These are phyloP conservation scores for Pseudoatta argentina DNA, from an alignment of 1,140 invertebrate species.

Conservation along the genomic window DNA sequence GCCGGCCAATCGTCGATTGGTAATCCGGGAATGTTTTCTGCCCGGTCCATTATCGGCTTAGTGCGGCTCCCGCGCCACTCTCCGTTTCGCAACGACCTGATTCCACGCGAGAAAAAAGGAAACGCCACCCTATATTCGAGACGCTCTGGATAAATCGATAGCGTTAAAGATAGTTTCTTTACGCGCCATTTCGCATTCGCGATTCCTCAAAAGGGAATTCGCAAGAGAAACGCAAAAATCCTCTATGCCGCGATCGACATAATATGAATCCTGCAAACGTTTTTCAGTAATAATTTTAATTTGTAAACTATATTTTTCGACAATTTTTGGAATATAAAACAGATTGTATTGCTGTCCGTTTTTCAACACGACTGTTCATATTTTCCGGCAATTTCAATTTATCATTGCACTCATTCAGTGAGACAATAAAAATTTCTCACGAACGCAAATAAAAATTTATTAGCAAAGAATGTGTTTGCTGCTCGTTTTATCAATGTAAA, in stretches of 20 bases:
- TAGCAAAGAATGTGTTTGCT: background rate
- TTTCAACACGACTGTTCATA: background rate
- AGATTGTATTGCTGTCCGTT: background rate
- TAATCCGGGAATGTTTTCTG: constrained; percentile 76
- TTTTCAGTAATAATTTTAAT: background rate
- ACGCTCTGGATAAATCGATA: constrained; percentile 42
- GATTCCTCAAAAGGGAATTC: background rate
- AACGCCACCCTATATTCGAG: constrained; percentile 3
- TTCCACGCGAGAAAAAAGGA: constrained; percentile 39
- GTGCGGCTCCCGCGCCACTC: constrained; percentile 10
- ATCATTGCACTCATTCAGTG: background rate
- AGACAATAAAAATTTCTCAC: background rate
- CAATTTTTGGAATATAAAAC: background rate
- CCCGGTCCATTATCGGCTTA: constrained; percentile 78
- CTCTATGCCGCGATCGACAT: background rate
- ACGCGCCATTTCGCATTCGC: constrained; percentile 36
- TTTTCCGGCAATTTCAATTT: constrained; percentile 14
- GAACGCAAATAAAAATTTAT: constrained; percentile 6
- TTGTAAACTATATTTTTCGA: background rate
- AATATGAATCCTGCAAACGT: background rate
- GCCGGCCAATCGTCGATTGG: constrained; percentile 71
- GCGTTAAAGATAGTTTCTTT: constrained; percentile 57
- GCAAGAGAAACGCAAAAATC: background rate
- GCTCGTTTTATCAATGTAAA: background rate
- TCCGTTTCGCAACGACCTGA: constrained; percentile 34